phyloP scores from a whole-genome alignment of 2,113 vertebrate species.

The Charadrius vociferus region DNA sequence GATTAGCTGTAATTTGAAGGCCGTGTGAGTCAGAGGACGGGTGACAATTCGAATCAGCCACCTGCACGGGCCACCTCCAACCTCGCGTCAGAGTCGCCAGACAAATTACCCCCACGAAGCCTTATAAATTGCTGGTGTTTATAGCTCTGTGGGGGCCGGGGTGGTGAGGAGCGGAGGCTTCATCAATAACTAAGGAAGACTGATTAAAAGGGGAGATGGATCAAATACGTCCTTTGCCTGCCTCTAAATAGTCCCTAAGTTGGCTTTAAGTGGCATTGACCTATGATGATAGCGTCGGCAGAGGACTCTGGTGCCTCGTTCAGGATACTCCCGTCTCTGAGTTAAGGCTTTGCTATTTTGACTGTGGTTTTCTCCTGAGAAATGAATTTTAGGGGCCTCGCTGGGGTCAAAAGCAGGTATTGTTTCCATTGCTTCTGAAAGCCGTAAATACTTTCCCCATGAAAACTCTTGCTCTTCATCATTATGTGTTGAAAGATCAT shows the following conservation, averaged over 20 bases:
- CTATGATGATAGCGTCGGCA: slow-evolving; percentile 1
- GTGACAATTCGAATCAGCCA: not conserved
- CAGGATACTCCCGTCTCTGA: slow-evolving; percentile 19
- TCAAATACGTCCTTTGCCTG: not conserved
- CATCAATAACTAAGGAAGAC: not conserved
- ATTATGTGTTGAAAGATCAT: not conserved
- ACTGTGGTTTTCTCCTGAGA: not conserved
- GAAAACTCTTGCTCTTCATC: not conserved
- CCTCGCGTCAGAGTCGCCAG: not conserved
- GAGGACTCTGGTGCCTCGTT: slow-evolving; percentile 39
- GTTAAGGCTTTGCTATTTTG: slow-evolving; percentile 34
- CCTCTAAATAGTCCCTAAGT: slow-evolving; percentile 25
- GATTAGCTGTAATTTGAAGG: not conserved
- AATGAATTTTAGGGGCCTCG: not conserved
- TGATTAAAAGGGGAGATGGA: slow-evolving; percentile 33
- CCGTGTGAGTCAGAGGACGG: accelerated
- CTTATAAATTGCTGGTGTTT: not conserved
- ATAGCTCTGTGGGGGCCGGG: not conserved
- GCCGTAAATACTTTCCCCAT: not conserved
- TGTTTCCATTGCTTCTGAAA: not conserved
- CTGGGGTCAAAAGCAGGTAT: not conserved
- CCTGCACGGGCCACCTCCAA: not conserved
- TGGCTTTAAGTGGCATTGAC: slow-evolving; percentile 58
- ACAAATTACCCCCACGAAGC: not conserved
- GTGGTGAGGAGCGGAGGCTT: not conserved